Evolutionary conservation across 2,113 vertebrate species (phyloP).

Genomic region (Tinamus guttatus): DNA sequence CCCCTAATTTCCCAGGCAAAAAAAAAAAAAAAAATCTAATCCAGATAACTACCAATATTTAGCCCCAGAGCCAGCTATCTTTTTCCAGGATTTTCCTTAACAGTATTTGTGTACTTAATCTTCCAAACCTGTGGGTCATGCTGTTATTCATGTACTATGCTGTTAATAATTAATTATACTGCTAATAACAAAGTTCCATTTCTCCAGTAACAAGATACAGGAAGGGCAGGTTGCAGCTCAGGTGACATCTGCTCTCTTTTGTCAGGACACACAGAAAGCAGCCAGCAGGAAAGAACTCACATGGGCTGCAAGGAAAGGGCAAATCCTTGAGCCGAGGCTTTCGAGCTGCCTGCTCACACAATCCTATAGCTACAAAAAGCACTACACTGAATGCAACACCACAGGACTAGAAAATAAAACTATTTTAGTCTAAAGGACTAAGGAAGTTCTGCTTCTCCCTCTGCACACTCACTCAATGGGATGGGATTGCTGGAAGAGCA

Average conservation of each 20-base stretch:
- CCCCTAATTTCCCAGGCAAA: not conserved
- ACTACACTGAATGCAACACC: not conserved
- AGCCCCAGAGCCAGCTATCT: not conserved
- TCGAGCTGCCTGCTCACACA: not conserved
- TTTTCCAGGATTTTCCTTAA: not conserved
- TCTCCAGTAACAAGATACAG: conserved; percentile 52
- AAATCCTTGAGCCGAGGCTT: not conserved
- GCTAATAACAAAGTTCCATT: conserved; percentile 53
- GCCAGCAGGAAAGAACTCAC: conserved; percentile 5
- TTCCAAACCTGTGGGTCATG: conserved; percentile 8
- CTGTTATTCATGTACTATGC: not conserved
- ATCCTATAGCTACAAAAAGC: not conserved
- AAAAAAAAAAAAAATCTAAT: not conserved
- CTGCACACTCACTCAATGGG: not conserved
- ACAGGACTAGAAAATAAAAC: not conserved
- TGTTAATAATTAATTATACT: conserved; percentile 65
- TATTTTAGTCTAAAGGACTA: not conserved
- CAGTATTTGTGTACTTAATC: not conserved
- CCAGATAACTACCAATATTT: not conserved
- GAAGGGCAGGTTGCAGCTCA: conserved; percentile 45
- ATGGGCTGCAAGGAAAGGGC: conserved; percentile 22
- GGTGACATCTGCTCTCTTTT: conserved; percentile 52
- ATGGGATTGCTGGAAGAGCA: not conserved
- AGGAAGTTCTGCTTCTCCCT: not conserved
- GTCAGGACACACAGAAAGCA: conserved; percentile 12